Evolutionary conservation across 1,140 invertebrate species (phyloP).

Genomic region (Scaptomyza hsui): DNA sequence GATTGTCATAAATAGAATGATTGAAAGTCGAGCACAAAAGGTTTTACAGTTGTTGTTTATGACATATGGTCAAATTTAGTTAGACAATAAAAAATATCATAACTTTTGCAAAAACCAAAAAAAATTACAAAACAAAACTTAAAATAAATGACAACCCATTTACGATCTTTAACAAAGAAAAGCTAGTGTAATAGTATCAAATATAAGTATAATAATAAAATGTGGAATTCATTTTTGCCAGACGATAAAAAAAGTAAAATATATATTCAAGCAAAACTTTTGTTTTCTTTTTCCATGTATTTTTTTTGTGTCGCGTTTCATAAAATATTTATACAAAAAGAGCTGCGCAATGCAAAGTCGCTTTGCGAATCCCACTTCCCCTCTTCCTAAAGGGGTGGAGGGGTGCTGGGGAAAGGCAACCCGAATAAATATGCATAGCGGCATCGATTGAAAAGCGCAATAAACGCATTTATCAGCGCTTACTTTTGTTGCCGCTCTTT

Average conservation of each 20-base stretch:
- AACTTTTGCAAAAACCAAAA: too few relatives aligned
- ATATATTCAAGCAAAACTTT: slow-evolving; percentile 15
- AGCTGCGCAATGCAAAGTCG: slow-evolving; percentile 27
- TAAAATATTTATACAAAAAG: slow-evolving; percentile 12
- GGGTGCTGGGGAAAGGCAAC: slow-evolving; percentile 7
- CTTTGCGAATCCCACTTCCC: not conserved
- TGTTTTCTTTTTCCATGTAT: too few relatives aligned
- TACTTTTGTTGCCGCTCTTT: slow-evolving; percentile 46
- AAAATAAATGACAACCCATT: too few relatives aligned
- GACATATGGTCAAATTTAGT: too few relatives aligned
- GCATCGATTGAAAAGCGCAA: slow-evolving; percentile 65
- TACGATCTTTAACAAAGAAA: too few relatives aligned
- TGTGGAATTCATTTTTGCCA: not conserved
- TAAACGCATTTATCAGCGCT: slow-evolving; percentile 71
- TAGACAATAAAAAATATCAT: too few relatives aligned
- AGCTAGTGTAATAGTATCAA: not conserved
- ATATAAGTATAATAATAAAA: not conserved
- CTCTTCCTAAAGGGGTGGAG: too few relatives aligned
- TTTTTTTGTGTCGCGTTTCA: not conserved
- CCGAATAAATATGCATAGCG: slow-evolving; percentile 61
- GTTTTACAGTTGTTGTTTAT: too few relatives aligned
- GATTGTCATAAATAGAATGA: too few relatives aligned
- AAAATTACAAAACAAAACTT: too few relatives aligned
- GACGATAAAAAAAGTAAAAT: not conserved
- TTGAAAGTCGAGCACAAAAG: not conserved